These are phyloP conservation scores for Phaetusa simplex DNA, from an alignment of 2,113 vertebrate species.

Conservation along the genomic window DNA sequence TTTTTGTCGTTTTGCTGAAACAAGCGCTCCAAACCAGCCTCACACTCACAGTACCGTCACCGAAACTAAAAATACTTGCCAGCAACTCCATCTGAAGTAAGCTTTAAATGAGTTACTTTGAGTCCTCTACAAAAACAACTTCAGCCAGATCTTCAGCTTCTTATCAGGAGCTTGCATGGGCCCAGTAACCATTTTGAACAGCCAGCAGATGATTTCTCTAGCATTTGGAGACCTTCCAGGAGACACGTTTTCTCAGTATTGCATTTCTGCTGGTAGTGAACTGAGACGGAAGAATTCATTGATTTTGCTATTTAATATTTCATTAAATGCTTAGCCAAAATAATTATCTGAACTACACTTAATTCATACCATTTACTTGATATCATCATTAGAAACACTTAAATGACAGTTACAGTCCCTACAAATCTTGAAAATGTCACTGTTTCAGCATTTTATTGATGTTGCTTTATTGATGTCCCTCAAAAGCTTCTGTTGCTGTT, in stretches of 20 bases:
- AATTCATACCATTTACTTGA: neutral
- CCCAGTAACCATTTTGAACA: neutral
- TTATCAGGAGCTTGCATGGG: neutral
- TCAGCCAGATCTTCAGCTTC: neutral
- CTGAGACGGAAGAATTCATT: neutral
- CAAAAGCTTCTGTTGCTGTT: neutral
- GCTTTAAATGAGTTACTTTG: neutral
- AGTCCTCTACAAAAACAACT: neutral
- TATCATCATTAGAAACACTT: neutral
- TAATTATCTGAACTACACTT: neutral
- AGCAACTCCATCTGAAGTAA: neutral
- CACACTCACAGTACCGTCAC: neutral
- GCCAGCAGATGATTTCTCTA: neutral
- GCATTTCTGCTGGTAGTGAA: neutral
- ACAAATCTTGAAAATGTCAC: neutral
- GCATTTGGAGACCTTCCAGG: neutral
- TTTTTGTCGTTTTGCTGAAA: neutral
- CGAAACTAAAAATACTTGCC: neutral
- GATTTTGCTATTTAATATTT: conserved; percentile 10
- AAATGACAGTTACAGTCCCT: neutral
- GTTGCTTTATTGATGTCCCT: neutral
- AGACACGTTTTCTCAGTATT: neutral
- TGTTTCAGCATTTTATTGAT: neutral
- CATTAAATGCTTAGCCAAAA: neutral
- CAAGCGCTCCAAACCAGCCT: neutral